A percentile compares a stretch with the other conserved stretches of the same genome.
phyloP scores from a whole-genome alignment of 2,797 vertebrate species.

The Clarias platycephalus region DNA sequence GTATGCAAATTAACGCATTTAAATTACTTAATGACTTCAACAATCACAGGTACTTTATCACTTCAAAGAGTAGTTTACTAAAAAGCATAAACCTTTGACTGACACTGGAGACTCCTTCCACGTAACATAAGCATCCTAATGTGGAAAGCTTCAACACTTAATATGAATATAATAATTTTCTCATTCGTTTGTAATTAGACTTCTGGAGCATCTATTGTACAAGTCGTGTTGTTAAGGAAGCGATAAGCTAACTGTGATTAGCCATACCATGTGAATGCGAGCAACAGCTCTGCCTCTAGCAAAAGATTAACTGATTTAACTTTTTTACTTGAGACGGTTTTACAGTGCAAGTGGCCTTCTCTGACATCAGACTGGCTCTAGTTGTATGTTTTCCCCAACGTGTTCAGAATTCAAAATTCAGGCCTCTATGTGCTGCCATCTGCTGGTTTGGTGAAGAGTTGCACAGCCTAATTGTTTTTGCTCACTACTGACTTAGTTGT shows the following conservation, averaged over 20 bases:
- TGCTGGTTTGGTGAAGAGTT: background rate
- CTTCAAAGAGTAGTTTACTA: background rate
- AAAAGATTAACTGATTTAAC: background rate
- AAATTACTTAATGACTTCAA: too few relatives aligned
- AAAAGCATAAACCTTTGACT: background rate
- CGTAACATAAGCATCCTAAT: background rate
- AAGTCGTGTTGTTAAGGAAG: background rate
- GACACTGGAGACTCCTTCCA: background rate
- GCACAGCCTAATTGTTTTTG: background rate
- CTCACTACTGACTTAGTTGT: background rate
- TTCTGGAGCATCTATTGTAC: background rate
- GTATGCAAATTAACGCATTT: too few relatives aligned
- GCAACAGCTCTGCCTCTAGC: background rate
- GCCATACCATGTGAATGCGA: background rate
- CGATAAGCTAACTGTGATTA: too few relatives aligned
- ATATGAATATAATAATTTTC: background rate
- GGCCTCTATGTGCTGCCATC: background rate
- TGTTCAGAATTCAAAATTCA: background rate
- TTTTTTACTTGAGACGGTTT: too few relatives aligned
- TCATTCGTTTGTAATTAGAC: background rate
- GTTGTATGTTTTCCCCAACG: too few relatives aligned
- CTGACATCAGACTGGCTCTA: too few relatives aligned
- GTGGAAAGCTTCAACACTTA: background rate
- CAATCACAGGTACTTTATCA: background rate
- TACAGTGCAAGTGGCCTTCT: too few relatives aligned